These are phyloP conservation scores for Sinocyclocheilus maitianheensis DNA, from an alignment of 2,113 vertebrate species.

Conservation along the genomic window DNA sequence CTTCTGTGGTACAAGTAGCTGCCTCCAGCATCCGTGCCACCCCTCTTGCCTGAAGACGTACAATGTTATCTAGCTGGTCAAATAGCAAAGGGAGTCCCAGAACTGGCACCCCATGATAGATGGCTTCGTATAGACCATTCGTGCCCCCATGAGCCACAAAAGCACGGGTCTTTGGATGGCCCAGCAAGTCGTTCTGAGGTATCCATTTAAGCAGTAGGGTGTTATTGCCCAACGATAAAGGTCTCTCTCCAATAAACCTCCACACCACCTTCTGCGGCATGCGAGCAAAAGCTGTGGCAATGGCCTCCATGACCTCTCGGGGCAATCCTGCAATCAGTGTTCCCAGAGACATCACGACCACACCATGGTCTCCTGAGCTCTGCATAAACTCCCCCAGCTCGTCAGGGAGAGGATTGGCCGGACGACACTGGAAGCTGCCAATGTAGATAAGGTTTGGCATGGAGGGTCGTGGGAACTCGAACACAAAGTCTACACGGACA, in stretches of 20 bases:
- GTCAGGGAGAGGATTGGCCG: too few relatives aligned
- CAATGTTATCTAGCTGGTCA: slow-evolving; percentile 55
- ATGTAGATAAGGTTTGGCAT: too few relatives aligned
- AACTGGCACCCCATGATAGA: slow-evolving; percentile 57
- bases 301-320: too few relatives aligned
- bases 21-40: slow-evolving; percentile 28
- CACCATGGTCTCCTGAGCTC: too few relatives aligned
- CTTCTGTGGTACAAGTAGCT: too few relatives aligned
- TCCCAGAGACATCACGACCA: too few relatives aligned
- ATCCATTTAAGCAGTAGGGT: slow-evolving; percentile 48
- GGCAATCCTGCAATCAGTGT: too few relatives aligned
- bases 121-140: slow-evolving; percentile 54
- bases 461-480: too few relatives aligned
- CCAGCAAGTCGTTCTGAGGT: slow-evolving; percentile 58
- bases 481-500: too few relatives aligned
- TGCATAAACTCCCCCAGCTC: too few relatives aligned
- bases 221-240: slow-evolving; percentile 51
- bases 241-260: slow-evolving; percentile 36
- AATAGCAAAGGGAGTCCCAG: slow-evolving; percentile 51
- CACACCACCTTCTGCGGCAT: slow-evolving; percentile 14
- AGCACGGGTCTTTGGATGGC: slow-evolving; percentile 48
- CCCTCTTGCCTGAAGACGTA: slow-evolving; percentile 43
- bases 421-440: too few relatives aligned
- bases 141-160: slow-evolving; percentile 57
- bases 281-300: too few relatives aligned